These are phyloP conservation scores for Circaetus cinerascens DNA, from an alignment of 2,113 vertebrate species.

Conservation along the genomic window DNA sequence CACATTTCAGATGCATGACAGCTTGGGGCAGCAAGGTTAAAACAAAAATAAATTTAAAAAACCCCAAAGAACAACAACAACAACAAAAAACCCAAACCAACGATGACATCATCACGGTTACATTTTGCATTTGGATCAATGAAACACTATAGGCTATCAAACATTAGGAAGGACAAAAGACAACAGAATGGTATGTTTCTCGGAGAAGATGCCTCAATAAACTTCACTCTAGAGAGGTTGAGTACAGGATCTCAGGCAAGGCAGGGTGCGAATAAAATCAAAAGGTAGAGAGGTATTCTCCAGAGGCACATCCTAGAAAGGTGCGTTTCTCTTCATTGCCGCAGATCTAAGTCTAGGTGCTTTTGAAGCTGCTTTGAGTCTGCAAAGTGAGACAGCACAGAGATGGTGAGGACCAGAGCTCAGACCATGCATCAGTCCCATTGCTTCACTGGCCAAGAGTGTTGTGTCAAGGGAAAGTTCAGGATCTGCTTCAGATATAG, in stretches of 20 bases:
- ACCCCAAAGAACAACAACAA: no score
- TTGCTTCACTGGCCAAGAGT: neutral
- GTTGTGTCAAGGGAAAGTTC: neutral
- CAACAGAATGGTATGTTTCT: neutral
- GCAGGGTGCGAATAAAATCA: neutral
- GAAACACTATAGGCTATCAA: neutral
- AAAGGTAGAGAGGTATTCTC: neutral
- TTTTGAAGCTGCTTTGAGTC: neutral
- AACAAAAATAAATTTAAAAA: neutral
- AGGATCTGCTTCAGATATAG: neutral
- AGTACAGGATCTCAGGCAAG: neutral
- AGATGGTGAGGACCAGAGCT: neutral
- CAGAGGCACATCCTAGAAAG: neutral
- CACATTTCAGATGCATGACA: neutral
- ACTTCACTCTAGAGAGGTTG: neutral
- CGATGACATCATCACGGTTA: fast-evolving
- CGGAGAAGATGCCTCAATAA: neutral
- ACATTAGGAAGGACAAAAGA: neutral
- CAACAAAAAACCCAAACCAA: fast-evolving
- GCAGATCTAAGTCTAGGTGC: neutral
- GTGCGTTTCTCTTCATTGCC: fast-evolving
- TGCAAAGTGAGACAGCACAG: neutral
- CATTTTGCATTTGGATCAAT: neutral
- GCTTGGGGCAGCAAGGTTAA: neutral
- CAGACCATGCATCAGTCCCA: neutral